These are phyloP conservation scores for Ennomos fuscantarius DNA, from an alignment of 2,888 invertebrate genomes.

Conservation along the genomic window DNA sequence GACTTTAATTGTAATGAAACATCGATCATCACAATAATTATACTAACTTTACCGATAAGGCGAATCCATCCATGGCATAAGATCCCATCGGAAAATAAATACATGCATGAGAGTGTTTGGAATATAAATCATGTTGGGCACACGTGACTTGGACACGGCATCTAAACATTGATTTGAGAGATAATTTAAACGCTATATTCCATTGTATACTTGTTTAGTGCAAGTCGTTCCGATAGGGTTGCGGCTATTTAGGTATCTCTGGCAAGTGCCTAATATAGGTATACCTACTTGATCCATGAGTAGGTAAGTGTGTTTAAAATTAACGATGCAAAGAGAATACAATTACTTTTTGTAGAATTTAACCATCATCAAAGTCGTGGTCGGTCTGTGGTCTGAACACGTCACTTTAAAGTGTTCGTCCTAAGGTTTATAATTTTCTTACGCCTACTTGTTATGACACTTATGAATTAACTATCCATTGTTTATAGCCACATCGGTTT, in stretches of 20 bases:
- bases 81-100: conserved; percentile 42
- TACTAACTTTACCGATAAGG: conserved; percentile 39
- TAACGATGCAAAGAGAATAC: too few relatives aligned
- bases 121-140: conserved; percentile 44
- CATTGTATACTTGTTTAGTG: not conserved
- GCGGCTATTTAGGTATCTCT: not conserved
- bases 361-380: conserved; percentile 9
- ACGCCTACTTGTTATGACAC: conserved; percentile 34
- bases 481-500: conserved; percentile 45
- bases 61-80: conserved; percentile 46
- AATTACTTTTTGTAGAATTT: not conserved
- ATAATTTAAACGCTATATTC: conserved; percentile 2
- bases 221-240: not conserved
- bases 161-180: conserved; percentile 13
- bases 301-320: too few relatives aligned
- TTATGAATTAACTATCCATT: conserved; percentile 53
- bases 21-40: too few relatives aligned
- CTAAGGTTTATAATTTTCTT: conserved; percentile 6
- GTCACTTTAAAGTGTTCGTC: not conserved
- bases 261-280: too few relatives aligned
- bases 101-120: conserved; percentile 40
- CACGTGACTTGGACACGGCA: conserved; percentile 27
- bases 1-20: too few relatives aligned
- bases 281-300: too few relatives aligned
- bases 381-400: conserved; percentile 13